Evolutionary conservation across 2,113 vertebrate species (phyloP).

Genomic region (Propithecus coquereli): DNA sequence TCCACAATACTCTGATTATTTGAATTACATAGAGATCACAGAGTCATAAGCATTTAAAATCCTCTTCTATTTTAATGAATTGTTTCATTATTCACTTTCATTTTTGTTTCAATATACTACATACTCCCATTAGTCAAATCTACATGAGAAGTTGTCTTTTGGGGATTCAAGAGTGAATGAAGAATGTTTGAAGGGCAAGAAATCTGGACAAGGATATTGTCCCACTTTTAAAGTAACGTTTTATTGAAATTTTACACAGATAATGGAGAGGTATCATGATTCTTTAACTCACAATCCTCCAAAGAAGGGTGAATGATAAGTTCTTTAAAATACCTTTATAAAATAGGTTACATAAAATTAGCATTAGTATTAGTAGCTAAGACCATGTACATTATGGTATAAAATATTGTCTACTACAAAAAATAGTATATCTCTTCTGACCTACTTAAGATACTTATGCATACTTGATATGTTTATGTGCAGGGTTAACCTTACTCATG

Average conservation of each 20-base stretch:
- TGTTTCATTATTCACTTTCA: conserved; percentile 47
- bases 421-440: neutral
- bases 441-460: neutral
- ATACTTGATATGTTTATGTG: neutral
- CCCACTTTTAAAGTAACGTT: conserved; percentile 51
- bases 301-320: conserved; percentile 21
- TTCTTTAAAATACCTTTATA: conserved; percentile 44
- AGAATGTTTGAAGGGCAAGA: conserved; percentile 47
- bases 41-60: conserved; percentile 51
- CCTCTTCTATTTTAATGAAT: conserved; percentile 18
- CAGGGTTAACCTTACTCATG: neutral
- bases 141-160: conserved; percentile 40
- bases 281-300: neutral
- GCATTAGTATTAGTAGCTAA: conserved; percentile 42
- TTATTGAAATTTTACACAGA: conserved; percentile 44
- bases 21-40: conserved; percentile 18
- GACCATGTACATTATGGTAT: conserved; percentile 5
- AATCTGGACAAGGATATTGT: conserved; percentile 32
- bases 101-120: conserved; percentile 41
- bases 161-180: conserved; percentile 40
- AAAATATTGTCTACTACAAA: conserved; percentile 37
- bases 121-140: conserved; percentile 41
- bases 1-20: neutral
- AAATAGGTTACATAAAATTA: conserved; percentile 55
- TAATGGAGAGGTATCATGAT: conserved; percentile 28